A percentile compares a stretch with the other conserved stretches of the same genome.
These are phyloP conservation scores for Pandemis corylana DNA, from an alignment of 2,888 invertebrate genomes.

Conservation along the genomic window DNA sequence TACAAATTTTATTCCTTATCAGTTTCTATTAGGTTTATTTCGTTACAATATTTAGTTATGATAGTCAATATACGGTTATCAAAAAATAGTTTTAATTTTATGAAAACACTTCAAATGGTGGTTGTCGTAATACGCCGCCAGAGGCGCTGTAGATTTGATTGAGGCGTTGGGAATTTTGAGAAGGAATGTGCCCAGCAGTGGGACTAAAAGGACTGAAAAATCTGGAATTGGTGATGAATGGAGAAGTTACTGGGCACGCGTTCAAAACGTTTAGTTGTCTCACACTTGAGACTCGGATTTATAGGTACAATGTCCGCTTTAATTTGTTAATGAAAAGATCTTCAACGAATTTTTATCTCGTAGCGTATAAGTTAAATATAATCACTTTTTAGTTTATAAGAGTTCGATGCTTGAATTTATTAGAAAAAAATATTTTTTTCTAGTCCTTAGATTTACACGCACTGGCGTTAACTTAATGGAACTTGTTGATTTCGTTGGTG, in stretches of 20 bases:
- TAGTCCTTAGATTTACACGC: constrained; percentile 20
- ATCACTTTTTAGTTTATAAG: constrained; percentile 17
- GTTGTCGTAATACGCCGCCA: too few relatives aligned
- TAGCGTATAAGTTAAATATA: constrained; percentile 7
- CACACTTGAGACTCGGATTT: not conserved
- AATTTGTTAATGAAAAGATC: constrained; percentile 29
- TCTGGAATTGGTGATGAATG: too few relatives aligned
- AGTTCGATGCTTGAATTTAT: constrained; percentile 42
- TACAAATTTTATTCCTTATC: too few relatives aligned
- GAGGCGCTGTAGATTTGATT: too few relatives aligned
- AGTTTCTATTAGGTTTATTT: too few relatives aligned
- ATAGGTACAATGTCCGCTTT: constrained; percentile 17
- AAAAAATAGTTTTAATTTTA: not conserved
- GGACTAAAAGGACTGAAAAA: too few relatives aligned
- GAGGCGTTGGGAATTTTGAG: too few relatives aligned
- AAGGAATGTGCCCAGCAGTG: too few relatives aligned
- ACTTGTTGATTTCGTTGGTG: not conserved
- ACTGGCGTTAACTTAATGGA: not conserved
- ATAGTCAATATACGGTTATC: not conserved
- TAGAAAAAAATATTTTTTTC: constrained; percentile 33
- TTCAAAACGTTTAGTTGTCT: too few relatives aligned
- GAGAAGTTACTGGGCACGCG: too few relatives aligned
- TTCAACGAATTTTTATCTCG: constrained; percentile 16
- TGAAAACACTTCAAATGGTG: too few relatives aligned
- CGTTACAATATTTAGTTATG: not conserved